Base-by-base conservation (phyloP, 2,797 vertebrate species). In the Fratercula arctica region DNA sequence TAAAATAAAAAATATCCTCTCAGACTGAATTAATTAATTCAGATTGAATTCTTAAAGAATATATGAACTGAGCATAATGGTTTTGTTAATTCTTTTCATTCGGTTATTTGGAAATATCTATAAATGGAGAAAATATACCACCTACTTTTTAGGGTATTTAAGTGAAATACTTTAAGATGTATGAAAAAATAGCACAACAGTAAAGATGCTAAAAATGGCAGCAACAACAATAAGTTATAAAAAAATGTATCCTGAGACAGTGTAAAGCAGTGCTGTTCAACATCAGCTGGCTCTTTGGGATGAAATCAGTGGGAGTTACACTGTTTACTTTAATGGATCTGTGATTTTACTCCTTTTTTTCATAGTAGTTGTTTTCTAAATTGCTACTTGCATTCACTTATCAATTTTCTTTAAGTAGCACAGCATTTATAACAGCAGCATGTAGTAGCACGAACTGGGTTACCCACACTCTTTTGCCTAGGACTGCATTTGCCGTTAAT, bases 281-380 rank as follows among this genome's bases (percentile, higher is more conserved):
- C 60, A 84, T 57, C 41, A 78, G 19, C 33, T 87, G 29, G 60
- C 4, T 72, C 37, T 87, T 31, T 43, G 16, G 24, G 57, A 66
- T 69, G 39, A 91, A 95, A 83, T 66, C 85, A 69, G 68, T 85
- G 54, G 69, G 60, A 94, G 35, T 84, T 87, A 63, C 39, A 68
- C 17, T 90, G 59, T 84, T 93, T 86, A 84, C 64, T 85, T 84
- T 77, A 85, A 88, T 60, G 56, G 75, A 82, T 10, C 67, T 78
- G 79, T 81, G 46, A 84, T 91, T 93, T 93, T 37, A 90, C 35
- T 81, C 61, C 33, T 81, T 51, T 83, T 51, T 51, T 51, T 48
- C 48, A 79, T 83, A 91, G 81, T 25, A 74, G 78, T 39, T 83
- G 81, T 85, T 89, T 95, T 84, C 82, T 57, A 90, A 94, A 90